Percentiles rank a stretch among this genome's conserved stretches.
Evolutionary conservation across 2,113 vertebrate genomes (phyloP).

Genomic region (Notarius quadriscutis): DNA sequence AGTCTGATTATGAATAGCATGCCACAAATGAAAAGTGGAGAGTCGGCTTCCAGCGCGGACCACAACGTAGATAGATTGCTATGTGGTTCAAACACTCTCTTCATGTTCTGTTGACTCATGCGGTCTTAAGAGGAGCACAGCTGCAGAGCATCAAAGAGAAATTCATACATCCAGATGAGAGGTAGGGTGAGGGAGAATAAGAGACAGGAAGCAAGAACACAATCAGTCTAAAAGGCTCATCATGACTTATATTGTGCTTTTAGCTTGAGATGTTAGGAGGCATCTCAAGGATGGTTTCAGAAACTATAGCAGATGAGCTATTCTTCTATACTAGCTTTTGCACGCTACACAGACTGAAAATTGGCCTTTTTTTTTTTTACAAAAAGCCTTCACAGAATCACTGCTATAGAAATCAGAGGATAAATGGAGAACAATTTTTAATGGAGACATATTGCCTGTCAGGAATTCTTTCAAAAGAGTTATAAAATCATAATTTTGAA

Average conservation of each 20-base stretch:
- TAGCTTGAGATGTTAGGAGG: conserved; percentile 5
- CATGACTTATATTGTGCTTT: conserved; percentile 14
- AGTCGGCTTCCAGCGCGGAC: not conserved
- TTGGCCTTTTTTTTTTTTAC: not conserved
- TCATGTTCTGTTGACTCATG: conserved; percentile 31
- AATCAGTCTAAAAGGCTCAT: conserved; percentile 9
- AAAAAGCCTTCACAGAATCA: not conserved
- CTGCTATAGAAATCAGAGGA: not conserved
- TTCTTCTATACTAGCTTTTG: not conserved
- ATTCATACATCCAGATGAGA: conserved; percentile 1
- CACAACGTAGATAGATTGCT: conserved; percentile 27
- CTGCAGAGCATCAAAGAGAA: conserved; percentile 39
- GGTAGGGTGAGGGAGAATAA: not conserved
- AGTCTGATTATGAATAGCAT: conserved; percentile 14
- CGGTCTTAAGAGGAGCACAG: conserved; percentile 23
- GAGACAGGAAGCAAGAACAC: not conserved
- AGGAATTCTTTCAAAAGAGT: conserved; percentile 18
- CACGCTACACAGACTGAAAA: conserved; percentile 18
- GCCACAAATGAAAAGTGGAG: conserved; percentile 25
- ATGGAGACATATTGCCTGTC: conserved; percentile 45
- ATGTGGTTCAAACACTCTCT: conserved; percentile 23
- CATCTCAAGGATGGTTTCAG: not conserved
- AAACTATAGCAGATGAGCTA: conserved; percentile 10
- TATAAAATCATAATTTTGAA: conserved; percentile 40
- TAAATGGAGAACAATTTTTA: not conserved